Base-by-base conservation (phyloP, 2,113 vertebrate genomes). In the Riparia riparia region DNA sequence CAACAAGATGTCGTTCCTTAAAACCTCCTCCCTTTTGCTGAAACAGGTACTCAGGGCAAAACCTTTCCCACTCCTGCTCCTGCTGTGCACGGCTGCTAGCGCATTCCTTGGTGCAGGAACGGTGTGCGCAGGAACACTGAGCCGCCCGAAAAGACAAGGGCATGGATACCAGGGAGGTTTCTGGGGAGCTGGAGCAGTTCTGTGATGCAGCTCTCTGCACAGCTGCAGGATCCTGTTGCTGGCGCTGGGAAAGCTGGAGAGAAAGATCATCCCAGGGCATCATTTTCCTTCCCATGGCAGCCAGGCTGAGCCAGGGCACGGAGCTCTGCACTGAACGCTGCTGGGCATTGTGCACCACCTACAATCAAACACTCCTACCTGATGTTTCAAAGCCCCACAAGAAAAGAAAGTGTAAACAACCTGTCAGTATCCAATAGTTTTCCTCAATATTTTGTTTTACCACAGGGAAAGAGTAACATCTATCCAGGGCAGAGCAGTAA, bases 11-110 rank as follows among this genome's bases (percentile, higher is more conserved):
- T 0, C 31, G 47, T 0, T 68, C 51, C 77, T 71, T 39, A 42
- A 42, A 2, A 18, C 5, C 60, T 24, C 16, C 13, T 39, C 34
- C 17, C 0, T 6, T 31, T 16, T 51, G 39, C 84, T 39, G 34
- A 3, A 17, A 7, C 28, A 47, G 29, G 26, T 9, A 19, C 5
- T 13, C 78, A 70, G 47, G 34, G 34, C 60, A 71, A 22, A 66
- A 2, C 29, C 9, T 5, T 10, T 6, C 9, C 6, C 7, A 0
- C 1, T 5, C 4, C 74, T 69, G 1, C 10, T 32, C 34, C 26
- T 4, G 7, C 64, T 19, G 29, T 1, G 2, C 2, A 0, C 0
- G 1, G 45, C 47, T 19, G 2, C 44, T 7, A 3, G 22, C 45
- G 19, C 7, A 2, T 4, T 9, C 5, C 71, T 34, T 0, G 14